A percentile compares a stretch with the other conserved stretches of the same genome.
Evolutionary conservation across 2,113 vertebrate species (phyloP).

Genomic region (Sylvilagus bachmani): DNA sequence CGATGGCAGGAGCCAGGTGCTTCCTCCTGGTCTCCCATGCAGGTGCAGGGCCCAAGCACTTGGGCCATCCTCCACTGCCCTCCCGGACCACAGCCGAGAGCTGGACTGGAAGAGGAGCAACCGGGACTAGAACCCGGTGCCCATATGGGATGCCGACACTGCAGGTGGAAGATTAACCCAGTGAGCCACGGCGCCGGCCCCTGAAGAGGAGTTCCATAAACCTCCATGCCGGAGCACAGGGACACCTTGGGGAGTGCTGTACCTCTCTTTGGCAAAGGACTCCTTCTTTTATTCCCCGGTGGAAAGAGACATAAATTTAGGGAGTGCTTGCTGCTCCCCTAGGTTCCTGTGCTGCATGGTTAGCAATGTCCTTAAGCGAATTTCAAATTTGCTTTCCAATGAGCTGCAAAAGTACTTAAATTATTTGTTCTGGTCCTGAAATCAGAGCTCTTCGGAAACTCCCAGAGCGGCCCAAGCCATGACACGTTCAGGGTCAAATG

Average conservation of each 20-base stretch:
- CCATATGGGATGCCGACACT: no score
- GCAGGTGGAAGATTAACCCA: no score
- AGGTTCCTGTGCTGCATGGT: background rate
- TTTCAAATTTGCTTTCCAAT: conserved; percentile 46
- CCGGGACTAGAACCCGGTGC: no score
- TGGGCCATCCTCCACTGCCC: no score
- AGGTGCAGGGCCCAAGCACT: no score
- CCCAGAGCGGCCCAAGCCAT: background rate
- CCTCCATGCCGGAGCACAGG: background rate
- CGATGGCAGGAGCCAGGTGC: no score
- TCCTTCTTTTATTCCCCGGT: background rate
- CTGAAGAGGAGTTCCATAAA: background rate
- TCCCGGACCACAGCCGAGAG: no score
- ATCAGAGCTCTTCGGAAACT: conserved; percentile 37
- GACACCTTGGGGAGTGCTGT: no score
- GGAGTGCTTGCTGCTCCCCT: background rate
- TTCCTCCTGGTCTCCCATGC: no score
- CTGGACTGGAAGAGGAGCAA: no score
- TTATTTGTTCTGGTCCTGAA: conserved; percentile 55
- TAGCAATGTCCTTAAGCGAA: background rate
- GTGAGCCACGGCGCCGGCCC: no score
- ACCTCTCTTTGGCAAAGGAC: background rate
- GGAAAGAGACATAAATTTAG: conserved; percentile 25
- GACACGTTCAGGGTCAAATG: conserved; percentile 34
- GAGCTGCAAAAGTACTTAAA: conserved; percentile 73